Evolutionary conservation across 2,888 invertebrate species (phyloP).

Genomic region (Coremacera marginata): DNA sequence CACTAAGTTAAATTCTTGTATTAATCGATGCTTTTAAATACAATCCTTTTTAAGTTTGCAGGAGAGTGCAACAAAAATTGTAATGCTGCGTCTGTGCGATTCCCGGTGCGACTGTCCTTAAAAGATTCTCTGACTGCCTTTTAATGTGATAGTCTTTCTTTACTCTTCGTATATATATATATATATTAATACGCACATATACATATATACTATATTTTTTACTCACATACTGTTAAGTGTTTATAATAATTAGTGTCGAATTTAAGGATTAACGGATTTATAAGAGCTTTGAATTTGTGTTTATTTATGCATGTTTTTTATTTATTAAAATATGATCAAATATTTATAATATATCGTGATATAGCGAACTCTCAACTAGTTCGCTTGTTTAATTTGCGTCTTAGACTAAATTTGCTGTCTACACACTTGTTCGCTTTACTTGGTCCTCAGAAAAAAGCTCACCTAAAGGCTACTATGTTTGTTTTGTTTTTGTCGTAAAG

Average conservation of each 20-base stretch:
- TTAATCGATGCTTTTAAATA: too few species aligned
- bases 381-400: slow-evolving; percentile 41
- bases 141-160: not conserved
- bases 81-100: not conserved
- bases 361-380: slow-evolving; percentile 48
- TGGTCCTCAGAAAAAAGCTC: slow-evolving; percentile 52
- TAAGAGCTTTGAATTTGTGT: slow-evolving; percentile 14
- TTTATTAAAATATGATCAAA: slow-evolving; percentile 19
- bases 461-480: slow-evolving; percentile 38
- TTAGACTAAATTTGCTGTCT: slow-evolving; percentile 53
- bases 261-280: slow-evolving; percentile 26
- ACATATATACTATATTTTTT: not conserved
- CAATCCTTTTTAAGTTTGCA: not conserved
- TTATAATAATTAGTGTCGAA: not conserved
- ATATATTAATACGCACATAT: too few species aligned
- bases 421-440: slow-evolving; percentile 66
- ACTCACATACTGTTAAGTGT: not conserved
- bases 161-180: too few species aligned
- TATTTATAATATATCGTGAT: slow-evolving; percentile 43
- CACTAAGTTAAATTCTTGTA: too few species aligned
- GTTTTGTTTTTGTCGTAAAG: slow-evolving; percentile 34
- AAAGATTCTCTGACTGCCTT: slow-evolving; percentile 4
- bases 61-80: not conserved
- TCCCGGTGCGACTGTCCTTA: slow-evolving; percentile 13
- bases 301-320: slow-evolving; percentile 6